A percentile compares a stretch with the other conserved stretches of the same genome.
Conservation (phyloP, 2,113 vertebrate species). For the Podocnemis expansa region DNA sequence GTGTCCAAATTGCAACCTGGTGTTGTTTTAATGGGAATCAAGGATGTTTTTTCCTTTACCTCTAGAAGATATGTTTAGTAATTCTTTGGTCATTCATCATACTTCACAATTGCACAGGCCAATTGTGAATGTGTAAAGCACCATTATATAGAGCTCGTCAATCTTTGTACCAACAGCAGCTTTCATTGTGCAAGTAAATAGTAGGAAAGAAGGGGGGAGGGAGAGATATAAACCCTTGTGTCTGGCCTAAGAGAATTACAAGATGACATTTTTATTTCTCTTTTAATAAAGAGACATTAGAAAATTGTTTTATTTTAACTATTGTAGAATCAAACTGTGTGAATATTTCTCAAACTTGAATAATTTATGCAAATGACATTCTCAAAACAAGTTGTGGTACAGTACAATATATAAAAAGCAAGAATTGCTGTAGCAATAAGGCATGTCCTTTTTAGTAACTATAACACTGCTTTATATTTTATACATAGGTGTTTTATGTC, state of each 20-base stretch:
- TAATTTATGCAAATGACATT: conserved; percentile 79
- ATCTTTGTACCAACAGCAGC: conserved; percentile 86
- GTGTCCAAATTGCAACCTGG: conserved; percentile 89
- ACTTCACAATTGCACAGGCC: conserved; percentile 81
- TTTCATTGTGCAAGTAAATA: conserved; percentile 84
- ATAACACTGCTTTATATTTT: conserved; percentile 79
- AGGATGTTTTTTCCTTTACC: conserved; percentile 73
- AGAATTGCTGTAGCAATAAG: conserved; percentile 76
- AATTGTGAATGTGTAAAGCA: conserved; percentile 83
- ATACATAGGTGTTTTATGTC: conserved; percentile 74
- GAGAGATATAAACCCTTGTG: conserved; percentile 77
- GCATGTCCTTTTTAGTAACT: conserved; percentile 81
- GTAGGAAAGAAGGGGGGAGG: conserved; percentile 71
- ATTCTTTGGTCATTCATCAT: conserved; percentile 86
- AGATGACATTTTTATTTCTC: conserved; percentile 88
- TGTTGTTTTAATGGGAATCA: conserved; percentile 89
- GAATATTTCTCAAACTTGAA: conserved; percentile 79
- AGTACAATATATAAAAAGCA: conserved; percentile 72
- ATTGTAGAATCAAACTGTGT: conserved; percentile 82
- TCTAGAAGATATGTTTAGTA: conserved; percentile 81
- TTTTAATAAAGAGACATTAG: conserved; percentile 93
- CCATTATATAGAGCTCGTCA: conserved; percentile 81
- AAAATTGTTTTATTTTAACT: conserved; percentile 88
- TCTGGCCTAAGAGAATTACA: conserved; percentile 86
- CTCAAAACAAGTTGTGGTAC: conserved; percentile 74